A percentile compares a stretch with the other conserved stretches of the same genome.
These are phyloP conservation scores for Drosophila bifasciata DNA, from an alignment of 1,140 invertebrate species.

Conservation along the genomic window DNA sequence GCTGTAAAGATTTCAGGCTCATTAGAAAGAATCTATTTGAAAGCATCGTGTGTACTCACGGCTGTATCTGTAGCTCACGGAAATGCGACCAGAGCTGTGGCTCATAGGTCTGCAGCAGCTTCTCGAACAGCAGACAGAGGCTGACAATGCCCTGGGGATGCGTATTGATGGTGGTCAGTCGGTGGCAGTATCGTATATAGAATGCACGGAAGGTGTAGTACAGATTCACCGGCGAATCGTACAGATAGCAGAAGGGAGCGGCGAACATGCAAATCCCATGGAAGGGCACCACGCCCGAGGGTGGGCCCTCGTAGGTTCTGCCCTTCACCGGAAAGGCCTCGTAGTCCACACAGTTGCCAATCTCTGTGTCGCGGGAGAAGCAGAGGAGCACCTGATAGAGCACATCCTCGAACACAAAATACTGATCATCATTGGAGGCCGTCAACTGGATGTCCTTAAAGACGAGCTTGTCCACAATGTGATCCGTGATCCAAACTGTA, in stretches of 20 bases:
- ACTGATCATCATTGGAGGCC: constrained; percentile 98
- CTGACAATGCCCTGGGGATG: constrained; percentile 94
- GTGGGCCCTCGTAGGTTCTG: constrained; percentile 90
- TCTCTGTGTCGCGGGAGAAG: constrained; percentile 94
- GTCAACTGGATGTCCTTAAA: constrained; percentile 98
- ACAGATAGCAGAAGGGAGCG: constrained; percentile 97
- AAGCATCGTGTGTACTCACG: constrained; percentile 88
- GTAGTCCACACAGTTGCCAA: constrained; percentile 88
- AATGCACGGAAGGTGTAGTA: constrained; percentile 96
- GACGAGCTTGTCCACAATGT: constrained; percentile 96
- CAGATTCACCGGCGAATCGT: constrained; percentile 93
- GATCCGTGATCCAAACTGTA: constrained; percentile 93
- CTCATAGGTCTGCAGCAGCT: constrained; percentile 95
- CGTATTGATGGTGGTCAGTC: constrained; percentile 95
- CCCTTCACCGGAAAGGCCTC: constrained; percentile 89
- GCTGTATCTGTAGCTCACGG: constrained; percentile 93
- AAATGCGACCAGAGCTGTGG: constrained; percentile 96
- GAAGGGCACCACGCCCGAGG: constrained; percentile 97
- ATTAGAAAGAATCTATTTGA: too few species aligned
- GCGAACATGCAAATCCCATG: constrained; percentile 99
- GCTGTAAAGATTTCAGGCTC: constrained; percentile 12
- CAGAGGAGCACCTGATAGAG: constrained; percentile 97
- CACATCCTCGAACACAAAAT: constrained; percentile 98
- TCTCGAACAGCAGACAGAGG: constrained; percentile 93
- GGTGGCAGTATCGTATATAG: constrained; percentile 95